phyloP scores from a whole-genome alignment of 2,797 vertebrate genomes.

The Macrochelys suwanniensis region DNA sequence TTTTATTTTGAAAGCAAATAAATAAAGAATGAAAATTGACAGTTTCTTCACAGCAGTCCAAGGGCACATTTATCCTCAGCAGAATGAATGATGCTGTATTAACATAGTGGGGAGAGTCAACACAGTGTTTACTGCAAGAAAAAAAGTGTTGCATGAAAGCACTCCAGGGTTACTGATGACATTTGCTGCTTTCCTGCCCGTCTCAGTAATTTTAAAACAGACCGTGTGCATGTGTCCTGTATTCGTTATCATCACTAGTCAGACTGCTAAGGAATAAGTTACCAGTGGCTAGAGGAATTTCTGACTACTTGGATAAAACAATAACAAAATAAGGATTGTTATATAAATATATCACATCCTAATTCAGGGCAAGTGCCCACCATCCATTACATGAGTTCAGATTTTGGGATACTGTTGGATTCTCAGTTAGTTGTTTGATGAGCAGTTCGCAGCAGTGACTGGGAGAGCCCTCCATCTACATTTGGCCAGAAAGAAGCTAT shows the following conservation, averaged over 20 bases:
- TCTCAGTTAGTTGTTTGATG: background rate
- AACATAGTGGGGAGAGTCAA: background rate
- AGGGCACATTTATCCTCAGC: background rate
- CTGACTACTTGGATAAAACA: background rate
- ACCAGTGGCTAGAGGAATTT: background rate
- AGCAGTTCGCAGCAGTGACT: background rate
- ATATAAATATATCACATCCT: background rate
- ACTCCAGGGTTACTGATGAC: conserved; percentile 2
- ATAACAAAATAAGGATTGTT: background rate
- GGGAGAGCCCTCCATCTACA: background rate
- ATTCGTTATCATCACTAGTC: background rate
- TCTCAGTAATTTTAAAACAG: conserved; percentile 19
- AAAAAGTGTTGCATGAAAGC: background rate
- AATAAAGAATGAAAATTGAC: background rate
- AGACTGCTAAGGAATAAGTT: background rate
- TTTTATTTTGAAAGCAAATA: background rate
- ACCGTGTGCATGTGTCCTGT: background rate
- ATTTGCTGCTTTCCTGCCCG: conserved; percentile 5
- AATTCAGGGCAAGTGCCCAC: background rate
- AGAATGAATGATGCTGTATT: background rate
- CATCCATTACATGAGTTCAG: background rate
- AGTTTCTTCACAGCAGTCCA: background rate
- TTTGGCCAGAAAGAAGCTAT: background rate
- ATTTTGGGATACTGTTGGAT: background rate
- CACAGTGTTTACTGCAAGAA: background rate